Base-by-base conservation (phyloP, 1,140 invertebrate species). In the Orius insidiosus region DNA sequence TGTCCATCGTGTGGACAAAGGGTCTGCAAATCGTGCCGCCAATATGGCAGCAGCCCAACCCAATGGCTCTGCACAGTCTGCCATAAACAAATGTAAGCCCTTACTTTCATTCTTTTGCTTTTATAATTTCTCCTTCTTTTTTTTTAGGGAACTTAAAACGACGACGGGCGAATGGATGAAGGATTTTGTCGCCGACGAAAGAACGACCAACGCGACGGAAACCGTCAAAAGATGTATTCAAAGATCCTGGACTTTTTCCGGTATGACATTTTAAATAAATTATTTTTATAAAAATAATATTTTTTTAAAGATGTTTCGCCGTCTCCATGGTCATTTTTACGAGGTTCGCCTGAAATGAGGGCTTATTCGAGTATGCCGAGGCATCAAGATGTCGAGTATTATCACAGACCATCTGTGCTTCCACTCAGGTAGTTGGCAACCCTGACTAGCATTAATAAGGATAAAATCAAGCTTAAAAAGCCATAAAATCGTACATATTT, bases 41-140 rank as follows among this genome's bases (percentile, higher is more conserved):
- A 77, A 56, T 72, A 74, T 53, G 67, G 66, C 16, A 64, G 63
- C 34, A 68, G 69, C 44, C n/a, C n/a, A n/a, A n/a, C n/a, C n/a
- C 73, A 80, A 55, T 83, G 80, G 80, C 67, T 82, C 40, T 83
- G 80, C 60, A 66, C 70, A 45, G 69, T 80, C 52, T 84, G 80
- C 61, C 68, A 77, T 57, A 81, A 79, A 63, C 71, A 77, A 61
- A 71, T 76, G 79, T 82, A 65, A 80, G 39, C 6, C 5, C 13
- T n/a, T n/a, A n/a, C n/a, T n/a, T n/a, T n/a, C n/a, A n/a, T n/a
- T n/a, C n/a, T n/a, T n/a, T n/a, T n/a, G n/a, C n/a, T n/a, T n/a
- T n/a, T n/a, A n/a, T n/a, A n/a, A n/a, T n/a, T n/a, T n/a, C n/a
- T n/a, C n/a, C n/a, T n/a, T n/a, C n/a, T n/a, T n/a, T 53, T 59